These are phyloP conservation scores for Phallusia fumigata DNA, from an alignment of 23 tunicate genomes.

Conservation along the genomic window DNA sequence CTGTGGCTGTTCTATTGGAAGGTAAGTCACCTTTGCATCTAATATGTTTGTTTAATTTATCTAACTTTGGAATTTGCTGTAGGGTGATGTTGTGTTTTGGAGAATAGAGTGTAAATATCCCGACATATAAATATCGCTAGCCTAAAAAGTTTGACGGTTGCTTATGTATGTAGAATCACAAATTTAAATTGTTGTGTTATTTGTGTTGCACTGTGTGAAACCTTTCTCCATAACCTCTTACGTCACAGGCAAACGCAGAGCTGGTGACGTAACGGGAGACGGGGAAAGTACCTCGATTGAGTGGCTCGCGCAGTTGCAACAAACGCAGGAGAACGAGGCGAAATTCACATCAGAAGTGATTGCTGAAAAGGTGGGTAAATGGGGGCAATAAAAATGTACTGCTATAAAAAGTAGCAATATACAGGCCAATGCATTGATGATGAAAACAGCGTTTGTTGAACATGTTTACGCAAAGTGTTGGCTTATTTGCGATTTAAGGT, in stretches of 20 bases:
- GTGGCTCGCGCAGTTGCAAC: constrained; percentile 78
- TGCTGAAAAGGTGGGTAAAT: constrained; percentile 75
- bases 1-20: constrained; percentile 50
- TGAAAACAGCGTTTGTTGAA: too few relatives aligned
- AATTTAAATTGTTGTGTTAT: too few relatives aligned
- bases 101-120: too few relatives aligned
- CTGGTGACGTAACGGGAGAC: constrained; percentile 8
- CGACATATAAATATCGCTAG: too few relatives aligned
- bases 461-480: too few relatives aligned
- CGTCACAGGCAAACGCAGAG: neutral
- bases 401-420: neutral
- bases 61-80: too few relatives aligned
- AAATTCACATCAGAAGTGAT: constrained; percentile 56
- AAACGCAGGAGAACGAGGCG: constrained; percentile 67
- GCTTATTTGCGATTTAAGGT: too few relatives aligned
- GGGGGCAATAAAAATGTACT: too few relatives aligned
- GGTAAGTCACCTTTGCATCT: constrained; percentile 22
- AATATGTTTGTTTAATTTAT: neutral
- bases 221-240: neutral
- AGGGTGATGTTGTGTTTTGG: too few relatives aligned
- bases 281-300: constrained; percentile 42
- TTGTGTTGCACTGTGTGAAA: neutral
- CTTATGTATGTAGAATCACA: too few relatives aligned
- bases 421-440: too few relatives aligned
- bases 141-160: too few relatives aligned